Percentiles rank a stretch among this genome's conserved stretches.
phyloP scores from a whole-genome alignment of 1,140 invertebrate species.

The Saccostrea cuccullata region DNA sequence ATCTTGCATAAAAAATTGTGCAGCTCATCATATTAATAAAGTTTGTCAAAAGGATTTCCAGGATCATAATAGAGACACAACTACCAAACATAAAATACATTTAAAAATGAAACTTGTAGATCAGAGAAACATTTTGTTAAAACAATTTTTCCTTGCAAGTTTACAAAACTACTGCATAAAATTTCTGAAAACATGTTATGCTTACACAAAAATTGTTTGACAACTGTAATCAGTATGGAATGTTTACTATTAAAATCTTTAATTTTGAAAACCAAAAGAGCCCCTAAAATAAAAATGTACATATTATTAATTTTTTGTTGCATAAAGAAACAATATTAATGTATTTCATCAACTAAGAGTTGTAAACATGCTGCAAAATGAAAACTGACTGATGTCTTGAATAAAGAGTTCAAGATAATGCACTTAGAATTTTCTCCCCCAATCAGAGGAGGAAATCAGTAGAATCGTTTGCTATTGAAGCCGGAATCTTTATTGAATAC shows the following conservation, averaged over 20 bases:
- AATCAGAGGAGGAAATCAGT: conserved; percentile 79
- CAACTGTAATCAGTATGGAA: neutral
- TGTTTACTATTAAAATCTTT: neutral
- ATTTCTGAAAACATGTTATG: neutral
- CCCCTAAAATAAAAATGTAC: neutral
- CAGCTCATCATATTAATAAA: neutral
- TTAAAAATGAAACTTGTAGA: neutral
- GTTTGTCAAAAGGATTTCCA: neutral
- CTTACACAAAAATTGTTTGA: neutral
- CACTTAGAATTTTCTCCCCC: neutral
- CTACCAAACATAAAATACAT: neutral
- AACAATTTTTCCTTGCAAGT: neutral
- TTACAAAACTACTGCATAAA: neutral
- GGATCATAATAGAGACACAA: neutral
- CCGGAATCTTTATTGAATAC: conserved; percentile 95
- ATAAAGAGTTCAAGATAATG: conserved; percentile 5
- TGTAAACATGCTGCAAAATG: neutral
- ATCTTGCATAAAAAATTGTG: neutral
- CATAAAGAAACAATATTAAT: neutral
- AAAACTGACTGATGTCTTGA: neutral
- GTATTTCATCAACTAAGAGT: neutral
- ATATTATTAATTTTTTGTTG: neutral
- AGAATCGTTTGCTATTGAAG: conserved; percentile 93
- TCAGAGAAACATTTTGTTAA: too few relatives aligned
- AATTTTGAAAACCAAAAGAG: neutral